phyloP scores from a whole-genome alignment of 1,140 invertebrate species.

The Drosophila athabasca region DNA sequence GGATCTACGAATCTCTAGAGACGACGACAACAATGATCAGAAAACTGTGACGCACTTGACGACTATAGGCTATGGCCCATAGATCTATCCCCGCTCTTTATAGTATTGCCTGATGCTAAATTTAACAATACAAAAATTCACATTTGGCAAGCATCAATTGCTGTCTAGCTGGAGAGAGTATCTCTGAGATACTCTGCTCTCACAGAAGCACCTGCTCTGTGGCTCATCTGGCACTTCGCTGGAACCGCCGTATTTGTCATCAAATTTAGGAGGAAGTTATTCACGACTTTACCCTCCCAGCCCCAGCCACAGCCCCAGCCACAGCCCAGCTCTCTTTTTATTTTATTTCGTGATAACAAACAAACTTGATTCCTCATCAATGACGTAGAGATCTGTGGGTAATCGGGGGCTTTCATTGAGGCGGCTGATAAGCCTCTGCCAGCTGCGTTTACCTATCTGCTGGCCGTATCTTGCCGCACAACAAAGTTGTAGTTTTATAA shows the following conservation, averaged over 20 bases:
- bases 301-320: too few species aligned
- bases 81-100: too few species aligned
- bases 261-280: constrained; percentile 47
- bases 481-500: constrained; percentile 19
- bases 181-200: constrained; percentile 14
- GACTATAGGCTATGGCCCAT: neutral
- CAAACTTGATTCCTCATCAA: constrained; percentile 24
- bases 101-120: constrained; percentile 28
- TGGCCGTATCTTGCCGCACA: too few species aligned
- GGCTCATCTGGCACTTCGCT: constrained; percentile 55
- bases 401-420: constrained; percentile 8
- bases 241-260: constrained; percentile 65
- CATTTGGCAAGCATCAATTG: constrained; percentile 13
- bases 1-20: constrained; percentile 7
- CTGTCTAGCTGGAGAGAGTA: constrained; percentile 19
- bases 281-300: constrained; percentile 11
- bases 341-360: constrained; percentile 42
- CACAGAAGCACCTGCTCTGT: constrained; percentile 19
- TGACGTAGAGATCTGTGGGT: constrained; percentile 26
- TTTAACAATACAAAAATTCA: constrained; percentile 35
- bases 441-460: too few species aligned
- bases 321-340: constrained; percentile 6
- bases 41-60: constrained; percentile 46
- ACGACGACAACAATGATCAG: neutral
- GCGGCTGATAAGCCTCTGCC: too few species aligned